Evolutionary conservation across 2,113 vertebrate species (phyloP).

Genomic region (Hydrochoerus hydrochaeris): DNA sequence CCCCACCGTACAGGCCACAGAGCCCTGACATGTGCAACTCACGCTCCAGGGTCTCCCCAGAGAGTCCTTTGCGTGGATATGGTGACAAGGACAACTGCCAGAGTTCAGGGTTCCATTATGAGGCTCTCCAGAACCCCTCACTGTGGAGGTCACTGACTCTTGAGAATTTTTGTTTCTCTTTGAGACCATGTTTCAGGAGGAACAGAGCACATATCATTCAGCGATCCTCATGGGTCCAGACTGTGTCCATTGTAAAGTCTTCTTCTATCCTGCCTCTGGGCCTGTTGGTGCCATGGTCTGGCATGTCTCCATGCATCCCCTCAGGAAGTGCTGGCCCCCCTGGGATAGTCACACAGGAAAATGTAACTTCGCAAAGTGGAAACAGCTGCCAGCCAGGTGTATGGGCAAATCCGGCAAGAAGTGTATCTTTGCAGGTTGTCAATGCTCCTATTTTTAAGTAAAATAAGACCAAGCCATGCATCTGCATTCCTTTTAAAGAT

Average conservation of each 20-base stretch:
- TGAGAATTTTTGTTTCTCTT: slow-evolving; percentile 18
- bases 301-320: slow-evolving; percentile 2
- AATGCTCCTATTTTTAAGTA: slow-evolving; percentile 20
- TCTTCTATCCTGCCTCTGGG: not conserved
- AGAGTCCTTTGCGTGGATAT: not conserved
- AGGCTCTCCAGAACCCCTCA: not conserved
- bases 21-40: not conserved
- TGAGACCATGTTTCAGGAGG: not conserved
- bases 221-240: not conserved
- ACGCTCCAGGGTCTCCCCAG: not conserved
- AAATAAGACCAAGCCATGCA: not conserved
- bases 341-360: not conserved
- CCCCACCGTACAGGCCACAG: not conserved
- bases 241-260: not conserved
- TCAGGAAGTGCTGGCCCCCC: not conserved
- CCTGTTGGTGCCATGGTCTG: not conserved
- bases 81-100: not conserved
- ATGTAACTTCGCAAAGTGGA: not conserved
- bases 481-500: slow-evolving; percentile 56
- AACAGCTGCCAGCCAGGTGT: not conserved
- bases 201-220: not conserved
- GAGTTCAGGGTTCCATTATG: not conserved
- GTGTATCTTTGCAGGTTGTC: not conserved
- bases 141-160: not conserved
- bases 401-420: not conserved